Evolutionary conservation across 2,888 invertebrate species (phyloP), one percentile per base, ranked within the genome.

Genomic region (Troglohyphantes excavatus): DNA sequence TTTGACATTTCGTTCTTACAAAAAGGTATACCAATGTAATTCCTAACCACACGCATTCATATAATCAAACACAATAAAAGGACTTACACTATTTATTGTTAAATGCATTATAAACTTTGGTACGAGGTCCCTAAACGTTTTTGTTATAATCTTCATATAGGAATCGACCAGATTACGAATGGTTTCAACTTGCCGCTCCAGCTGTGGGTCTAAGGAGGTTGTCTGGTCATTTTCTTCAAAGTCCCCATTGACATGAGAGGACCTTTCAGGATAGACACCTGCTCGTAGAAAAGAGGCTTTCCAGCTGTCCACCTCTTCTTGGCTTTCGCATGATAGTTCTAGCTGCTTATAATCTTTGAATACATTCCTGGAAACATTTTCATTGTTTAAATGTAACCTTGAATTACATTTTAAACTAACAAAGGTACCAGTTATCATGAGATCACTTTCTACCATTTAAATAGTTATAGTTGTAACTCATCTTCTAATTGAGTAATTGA

Each of bases 121-220:
- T 92, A 99, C 98, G 93, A 99, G 96, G 94, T 99, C 99, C 85
- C 98, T 95, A 91, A 98, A 98, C 27, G 99, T 99, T 95, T 99
- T 99, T 91, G 98, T 99, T 89, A 99, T 98, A 93, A 99, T 99
- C 94, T 98, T 97, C 98, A 99, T 99, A 95, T 99, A 99, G 6
- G 99, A 99, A 94, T 99, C 99, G n/a, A 99, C 99, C 92, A 99
- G 95, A 94, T 99, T 99, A 87, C 99, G 96, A 93, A 99, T 99
- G 26, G 99, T 99, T 94, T 99, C 99, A 92, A 99, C 99, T 94
- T 99, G 99, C 86, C 99, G 95, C 94, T 99, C 99, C 92, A 99
- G 94, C 94, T 98, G 97, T 7, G 95, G 95, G 92, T 95, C 95
- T 94, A 95, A 94, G 0, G 95, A 94, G 23, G 92, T 92, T 2